phyloP scores from a whole-genome alignment of 2,113 vertebrate species.

The Heterotilapia buettikoferi region DNA sequence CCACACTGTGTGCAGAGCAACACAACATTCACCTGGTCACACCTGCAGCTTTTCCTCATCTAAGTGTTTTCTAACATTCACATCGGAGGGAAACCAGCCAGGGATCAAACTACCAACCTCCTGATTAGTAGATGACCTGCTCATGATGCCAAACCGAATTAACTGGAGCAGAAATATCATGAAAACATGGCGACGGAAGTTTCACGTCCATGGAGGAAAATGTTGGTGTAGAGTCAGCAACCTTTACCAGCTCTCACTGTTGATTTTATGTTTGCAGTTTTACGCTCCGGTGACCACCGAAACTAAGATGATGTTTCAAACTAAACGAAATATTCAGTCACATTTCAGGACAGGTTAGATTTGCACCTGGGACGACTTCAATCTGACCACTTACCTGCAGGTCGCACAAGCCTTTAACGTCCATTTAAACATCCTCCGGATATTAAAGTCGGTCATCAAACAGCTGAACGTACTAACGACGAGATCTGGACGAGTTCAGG shows the following conservation, averaged over 20 bases:
- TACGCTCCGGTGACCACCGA: rapidly evolving
- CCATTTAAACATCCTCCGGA: neutral
- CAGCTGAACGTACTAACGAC: rapidly evolving
- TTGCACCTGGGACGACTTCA: rapidly evolving
- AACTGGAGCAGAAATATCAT: neutral
- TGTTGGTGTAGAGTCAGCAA: neutral
- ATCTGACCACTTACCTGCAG: neutral
- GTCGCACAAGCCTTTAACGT: neutral
- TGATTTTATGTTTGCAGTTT: neutral
- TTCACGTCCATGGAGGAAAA: neutral
- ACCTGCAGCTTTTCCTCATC: neutral
- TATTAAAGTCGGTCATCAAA: neutral
- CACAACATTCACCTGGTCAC: rapidly evolving
- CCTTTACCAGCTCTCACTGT: neutral
- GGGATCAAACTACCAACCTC: neutral
- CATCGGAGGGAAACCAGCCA: neutral
- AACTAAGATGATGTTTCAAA: neutral
- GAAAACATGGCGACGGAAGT: rapidly evolving
- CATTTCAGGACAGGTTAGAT: neutral
- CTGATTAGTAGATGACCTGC: neutral
- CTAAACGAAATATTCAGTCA: neutral
- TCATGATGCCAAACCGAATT: neutral
- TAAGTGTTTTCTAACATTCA: neutral
- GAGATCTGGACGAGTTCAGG: rapidly evolving
- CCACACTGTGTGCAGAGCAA: neutral